Evolutionary conservation across 2,797 vertebrate genomes (phyloP).

Genomic region (Urocyon cinereoargenteus): DNA sequence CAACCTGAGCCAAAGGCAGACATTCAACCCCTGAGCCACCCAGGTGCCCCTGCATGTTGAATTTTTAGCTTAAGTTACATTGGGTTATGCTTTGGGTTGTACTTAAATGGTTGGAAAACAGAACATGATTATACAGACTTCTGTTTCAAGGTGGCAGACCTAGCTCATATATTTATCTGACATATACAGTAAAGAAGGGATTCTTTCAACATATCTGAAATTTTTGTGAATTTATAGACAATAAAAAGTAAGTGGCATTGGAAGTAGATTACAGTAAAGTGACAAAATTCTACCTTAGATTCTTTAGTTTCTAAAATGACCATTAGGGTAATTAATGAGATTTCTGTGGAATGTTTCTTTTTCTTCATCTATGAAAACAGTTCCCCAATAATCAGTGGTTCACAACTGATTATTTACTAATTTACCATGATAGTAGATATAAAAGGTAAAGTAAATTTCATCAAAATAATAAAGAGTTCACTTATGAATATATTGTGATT

Average conservation of each 20-base stretch:
- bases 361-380: neutral
- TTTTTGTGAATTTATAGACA: neutral
- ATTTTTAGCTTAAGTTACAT: neutral
- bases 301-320: neutral
- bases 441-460: neutral
- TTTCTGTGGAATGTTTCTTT: neutral
- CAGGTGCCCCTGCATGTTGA: neutral
- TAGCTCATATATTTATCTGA: neutral
- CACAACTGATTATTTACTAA: neutral
- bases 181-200: neutral
- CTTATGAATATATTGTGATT: neutral
- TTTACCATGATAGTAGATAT: neutral
- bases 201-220: neutral
- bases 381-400: neutral
- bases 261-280: neutral
- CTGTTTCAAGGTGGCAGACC: neutral
- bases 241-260: neutral
- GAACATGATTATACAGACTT: no score
- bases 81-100: neutral
- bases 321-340: neutral
- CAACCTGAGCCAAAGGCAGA: no score
- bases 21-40: no score
- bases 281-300: neutral
- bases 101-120: neutral
- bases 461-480: neutral